These are phyloP conservation scores for Cheumatopsyche charites DNA, from an alignment of 1,140 invertebrate species.

Conservation along the genomic window DNA sequence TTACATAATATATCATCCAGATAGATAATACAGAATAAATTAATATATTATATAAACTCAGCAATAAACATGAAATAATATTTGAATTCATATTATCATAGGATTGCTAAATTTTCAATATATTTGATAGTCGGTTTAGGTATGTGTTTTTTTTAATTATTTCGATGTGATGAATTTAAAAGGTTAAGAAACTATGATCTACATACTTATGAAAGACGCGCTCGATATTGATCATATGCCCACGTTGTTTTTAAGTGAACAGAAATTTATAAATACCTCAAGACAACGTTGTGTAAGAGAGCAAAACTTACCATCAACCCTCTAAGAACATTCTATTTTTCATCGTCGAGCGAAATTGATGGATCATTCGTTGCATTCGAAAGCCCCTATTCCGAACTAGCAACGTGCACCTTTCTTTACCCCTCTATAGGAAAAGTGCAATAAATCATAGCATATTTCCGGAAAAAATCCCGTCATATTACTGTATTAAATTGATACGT, in stretches of 20 bases:
- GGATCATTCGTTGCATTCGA: constrained; percentile 1
- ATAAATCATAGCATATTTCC: constrained; percentile 4
- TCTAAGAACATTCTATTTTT: constrained; percentile 7
- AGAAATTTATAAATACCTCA: constrained; percentile 21
- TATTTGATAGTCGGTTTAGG: too few species aligned
- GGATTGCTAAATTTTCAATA: too few species aligned
- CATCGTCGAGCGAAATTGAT: constrained; percentile 19
- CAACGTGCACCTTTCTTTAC: neutral
- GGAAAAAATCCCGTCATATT: neutral
- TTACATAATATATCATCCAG: too few species aligned
- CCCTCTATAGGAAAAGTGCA: constrained; percentile 8
- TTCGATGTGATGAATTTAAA: too few species aligned
- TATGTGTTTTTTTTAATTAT: too few species aligned
- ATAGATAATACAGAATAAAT: too few species aligned
- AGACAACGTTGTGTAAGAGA: neutral
- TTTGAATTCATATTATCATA: too few species aligned
- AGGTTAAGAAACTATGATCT: neutral
- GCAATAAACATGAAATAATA: too few species aligned
- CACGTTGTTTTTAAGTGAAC: constrained; percentile 12
- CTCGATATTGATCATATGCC: constrained; percentile 33
- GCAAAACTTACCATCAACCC: constrained; percentile 20
- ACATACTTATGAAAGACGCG: constrained; percentile 12
- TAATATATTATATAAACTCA: too few species aligned
- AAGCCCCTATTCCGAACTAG: neutral
- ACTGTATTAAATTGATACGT: constrained; percentile 4